These are phyloP conservation scores for Adoxophyes honmai DNA, from an alignment of 1,140 invertebrate genomes.

Conservation along the genomic window DNA sequence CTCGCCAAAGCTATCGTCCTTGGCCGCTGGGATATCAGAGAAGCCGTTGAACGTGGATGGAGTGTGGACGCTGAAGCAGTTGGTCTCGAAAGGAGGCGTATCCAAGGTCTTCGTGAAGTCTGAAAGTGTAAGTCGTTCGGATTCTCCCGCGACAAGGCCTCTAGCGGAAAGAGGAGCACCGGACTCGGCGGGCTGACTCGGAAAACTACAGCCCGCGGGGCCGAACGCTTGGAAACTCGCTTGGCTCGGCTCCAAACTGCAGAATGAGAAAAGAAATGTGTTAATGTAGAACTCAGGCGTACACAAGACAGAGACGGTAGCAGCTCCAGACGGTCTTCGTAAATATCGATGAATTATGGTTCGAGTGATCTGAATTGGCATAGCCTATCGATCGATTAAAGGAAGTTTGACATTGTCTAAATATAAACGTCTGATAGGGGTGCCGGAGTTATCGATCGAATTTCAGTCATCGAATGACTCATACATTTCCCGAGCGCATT, in stretches of 20 bases:
- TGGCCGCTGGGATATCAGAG: conserved; percentile 23
- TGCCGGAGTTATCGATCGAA: conserved; percentile 26
- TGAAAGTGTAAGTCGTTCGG: conserved; percentile 50
- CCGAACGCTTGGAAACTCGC: conserved; percentile 72
- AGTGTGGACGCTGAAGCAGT: conserved; percentile 26
- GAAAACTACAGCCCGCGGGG: conserved; percentile 70
- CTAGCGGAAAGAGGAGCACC: conserved; percentile 53
- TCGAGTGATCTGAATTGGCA: conserved; percentile 63
- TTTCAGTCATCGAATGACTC: conserved; percentile 7
- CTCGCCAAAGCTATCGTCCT: conserved; percentile 62
- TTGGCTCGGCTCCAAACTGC: conserved; percentile 77
- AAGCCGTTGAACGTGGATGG: conserved; percentile 5
- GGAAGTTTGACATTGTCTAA: conserved; percentile 62
- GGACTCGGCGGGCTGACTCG: conserved; percentile 65
- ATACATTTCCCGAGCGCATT: neutral
- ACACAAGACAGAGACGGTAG: conserved; percentile 62
- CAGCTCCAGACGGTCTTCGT: conserved; percentile 55
- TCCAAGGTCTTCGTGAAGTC: conserved; percentile 39
- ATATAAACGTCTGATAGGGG: conserved; percentile 46
- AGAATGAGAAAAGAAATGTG: conserved; percentile 75
- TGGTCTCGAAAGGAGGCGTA: conserved; percentile 45
- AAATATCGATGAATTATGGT: conserved; percentile 67
- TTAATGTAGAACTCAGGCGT: conserved; percentile 60
- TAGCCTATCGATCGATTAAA: conserved; percentile 58
- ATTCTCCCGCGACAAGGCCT: conserved; percentile 43